Percentiles rank a stretch among this genome's conserved stretches.
Conservation (phyloP, 1,140 invertebrate species). For the Leptinotarsa lineolata region DNA sequence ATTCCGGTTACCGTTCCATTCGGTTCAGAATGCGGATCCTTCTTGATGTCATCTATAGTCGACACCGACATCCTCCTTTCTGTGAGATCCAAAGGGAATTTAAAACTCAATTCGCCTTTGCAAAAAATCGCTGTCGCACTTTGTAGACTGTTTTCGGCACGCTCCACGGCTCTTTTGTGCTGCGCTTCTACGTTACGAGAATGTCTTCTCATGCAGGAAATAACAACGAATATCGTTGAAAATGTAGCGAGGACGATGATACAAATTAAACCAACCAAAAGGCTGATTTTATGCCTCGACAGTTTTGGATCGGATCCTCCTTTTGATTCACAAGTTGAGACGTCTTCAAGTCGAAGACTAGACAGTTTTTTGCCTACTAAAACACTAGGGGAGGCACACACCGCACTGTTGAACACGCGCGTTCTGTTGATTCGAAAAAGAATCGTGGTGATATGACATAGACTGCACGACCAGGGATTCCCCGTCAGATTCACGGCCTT, state of each 20-base stretch:
- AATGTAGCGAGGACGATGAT: conserved; percentile 48
- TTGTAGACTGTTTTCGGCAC: conserved; percentile 39
- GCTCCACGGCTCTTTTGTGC: conserved; percentile 43
- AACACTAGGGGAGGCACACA: conserved; percentile 50
- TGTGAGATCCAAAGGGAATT: conserved; percentile 55
- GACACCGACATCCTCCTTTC: conserved; percentile 51
- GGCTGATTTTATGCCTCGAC: conserved; percentile 36
- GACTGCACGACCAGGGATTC: conserved; percentile 70
- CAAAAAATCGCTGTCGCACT: conserved; percentile 49
- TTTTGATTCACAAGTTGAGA: conserved; percentile 43
- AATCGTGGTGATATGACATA: conserved; percentile 64
- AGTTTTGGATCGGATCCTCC: conserved; percentile 25
- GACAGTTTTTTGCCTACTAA: conserved; percentile 45
- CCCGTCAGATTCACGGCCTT: conserved; percentile 61
- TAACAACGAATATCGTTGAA: conserved; percentile 52
- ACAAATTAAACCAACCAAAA: conserved; percentile 47
- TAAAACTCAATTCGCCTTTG: conserved; percentile 55
- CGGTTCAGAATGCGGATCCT: conserved; percentile 40
- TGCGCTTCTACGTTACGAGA: conserved; percentile 30
- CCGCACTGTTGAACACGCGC: conserved; percentile 41
- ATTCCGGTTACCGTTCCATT: conserved; percentile 50
- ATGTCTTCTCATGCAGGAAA: conserved; percentile 48
- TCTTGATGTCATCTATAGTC: conserved; percentile 54
- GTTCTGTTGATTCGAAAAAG: conserved; percentile 56
- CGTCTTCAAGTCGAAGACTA: conserved; percentile 43